Evolutionary conservation across 2,888 invertebrate genomes (phyloP), one percentile per base, ranked within the genome.

Genomic region (Drosophila birchii): DNA sequence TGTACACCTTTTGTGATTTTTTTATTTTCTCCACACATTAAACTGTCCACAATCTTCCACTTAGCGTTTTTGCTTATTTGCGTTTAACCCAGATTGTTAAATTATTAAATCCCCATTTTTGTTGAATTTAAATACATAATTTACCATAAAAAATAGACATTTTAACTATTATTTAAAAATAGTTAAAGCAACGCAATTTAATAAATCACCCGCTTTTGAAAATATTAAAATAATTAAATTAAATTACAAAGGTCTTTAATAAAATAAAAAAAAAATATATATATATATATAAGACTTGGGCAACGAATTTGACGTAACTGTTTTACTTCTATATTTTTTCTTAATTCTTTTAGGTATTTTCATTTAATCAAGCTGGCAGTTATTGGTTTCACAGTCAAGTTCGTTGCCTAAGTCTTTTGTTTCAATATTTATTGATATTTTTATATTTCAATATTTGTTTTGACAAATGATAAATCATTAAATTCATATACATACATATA

Each of bases 341-440:
- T 2, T 23, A 23, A 23, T 23, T 26, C 4, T 26, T 1, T 26
- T 26, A 26, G 26, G 4, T 26, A 26, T 26, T 26, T 26, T 26
- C 5, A 26, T 26, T 26, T 26, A 3, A 26, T 5, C 4, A 26
- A 26, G 26, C 26, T 4, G 26, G 5, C 26, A 26, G 4, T 26
- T 26, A 26, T 26, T 26, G 4, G 32, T 26, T 36, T 61, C 11
- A 61, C 61, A 39, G 43, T 49, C 85, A 87, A 88, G 85, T 86
- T 86, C 76, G 89, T 88, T 86, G 88, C 80, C 89, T 88, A 78
- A 86, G 88, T 86, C 89, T 86, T 89, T 88, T 80, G 88, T 87
- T 78, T 26, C 26, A 0, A 26, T 26, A 5, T 26, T 26, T 5
- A 26, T 26, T 26, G 26, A 29, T 29, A 7, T 7, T 8, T 4